Percentiles rank a stretch among this genome's conserved stretches.
These are phyloP conservation scores for Zelleria hepariella DNA, from an alignment of 2,888 invertebrate genomes.

Conservation along the genomic window DNA sequence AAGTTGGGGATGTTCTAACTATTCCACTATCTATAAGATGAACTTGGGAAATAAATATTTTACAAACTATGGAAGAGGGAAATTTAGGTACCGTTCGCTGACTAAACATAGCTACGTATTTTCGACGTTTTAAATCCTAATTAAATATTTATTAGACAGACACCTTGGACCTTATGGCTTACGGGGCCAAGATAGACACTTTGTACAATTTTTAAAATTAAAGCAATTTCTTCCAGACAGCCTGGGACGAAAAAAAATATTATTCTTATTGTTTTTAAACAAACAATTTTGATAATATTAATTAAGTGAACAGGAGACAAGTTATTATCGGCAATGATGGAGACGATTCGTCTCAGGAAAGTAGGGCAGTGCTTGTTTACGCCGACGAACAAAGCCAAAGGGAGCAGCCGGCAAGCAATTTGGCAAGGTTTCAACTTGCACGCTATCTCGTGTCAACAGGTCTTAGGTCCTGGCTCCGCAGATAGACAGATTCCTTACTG, in stretches of 20 bases:
- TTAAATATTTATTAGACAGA: background rate
- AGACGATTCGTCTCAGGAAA: conserved; percentile 14
- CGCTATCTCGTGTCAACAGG: conserved; percentile 37
- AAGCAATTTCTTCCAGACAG: too few relatives aligned
- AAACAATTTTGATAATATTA: background rate
- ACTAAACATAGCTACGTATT: background rate
- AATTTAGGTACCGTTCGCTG: background rate
- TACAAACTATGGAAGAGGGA: too few relatives aligned
- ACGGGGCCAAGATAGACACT: too few relatives aligned
- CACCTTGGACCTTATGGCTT: too few relatives aligned
- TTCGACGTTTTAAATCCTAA: background rate
- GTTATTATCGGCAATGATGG: conserved; percentile 3
- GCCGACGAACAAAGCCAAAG: conserved; percentile 11
- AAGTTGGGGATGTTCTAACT: too few relatives aligned
- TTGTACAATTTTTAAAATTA: too few relatives aligned
- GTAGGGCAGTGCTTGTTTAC: conserved; percentile 22
- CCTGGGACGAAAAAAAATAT: too few relatives aligned
- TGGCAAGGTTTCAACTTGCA: conserved; percentile 29
- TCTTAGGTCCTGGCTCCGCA: conserved; percentile 43
- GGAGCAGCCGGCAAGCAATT: conserved; percentile 27
- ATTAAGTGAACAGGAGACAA: background rate
- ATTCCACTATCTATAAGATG: too few relatives aligned
- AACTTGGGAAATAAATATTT: too few relatives aligned
- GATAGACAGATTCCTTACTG: conserved; percentile 41
- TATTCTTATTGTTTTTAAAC: background rate